Base-by-base conservation (phyloP, 2,888 invertebrate genomes). In the Willowsia nigromaculata region DNA sequence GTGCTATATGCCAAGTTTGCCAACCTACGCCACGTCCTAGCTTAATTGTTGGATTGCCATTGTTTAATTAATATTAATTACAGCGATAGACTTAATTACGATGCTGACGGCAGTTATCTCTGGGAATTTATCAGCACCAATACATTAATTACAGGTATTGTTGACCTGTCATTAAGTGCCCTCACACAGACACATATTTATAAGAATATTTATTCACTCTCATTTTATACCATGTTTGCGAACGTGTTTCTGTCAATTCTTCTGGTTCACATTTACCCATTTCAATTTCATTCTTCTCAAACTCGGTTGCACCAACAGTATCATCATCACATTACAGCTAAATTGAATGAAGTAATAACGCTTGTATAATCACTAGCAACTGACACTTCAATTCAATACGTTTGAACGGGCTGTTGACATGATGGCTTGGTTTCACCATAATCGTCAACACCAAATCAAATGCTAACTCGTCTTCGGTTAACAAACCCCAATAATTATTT, bases 31-130 rank as follows among this genome's bases (percentile, higher is more conserved):
- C 85, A 59, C 85, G 25, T 62, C 22, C 56, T 18, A 5, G 1
- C n/a, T 62, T 81, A 89, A 89, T 84, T 89, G 78, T 62, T 53
- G 22, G 15, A 47, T 80, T 89, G 89, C 81, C 85, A 81, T 65
- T 80, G 85, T 74, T 89, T 89, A 85, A 89, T 89, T 89, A 89
- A 89, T 89, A 85, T 80, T 89, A 89, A 89, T 89, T 89, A 89
- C 74, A 68, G 50, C 68, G 68, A 78, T n/a, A 84, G 33, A 50
- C 81, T 83, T 83, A 84, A 88, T 83, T 76, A 62, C 50, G 59
- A 1, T 80, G 80, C 27, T 88, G 83, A 88, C 40, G 62, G 78
- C 87, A 74, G 53, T 47, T 30, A 74, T 68, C 78, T 78, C 56
- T 89, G 89, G 89, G 89, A 89, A 89, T 74, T 71, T 89, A 89